Percentiles rank a stretch among this genome's conserved stretches.
Conservation (phyloP, 2,113 vertebrate genomes). For the Picathartes gymnocephalus region DNA sequence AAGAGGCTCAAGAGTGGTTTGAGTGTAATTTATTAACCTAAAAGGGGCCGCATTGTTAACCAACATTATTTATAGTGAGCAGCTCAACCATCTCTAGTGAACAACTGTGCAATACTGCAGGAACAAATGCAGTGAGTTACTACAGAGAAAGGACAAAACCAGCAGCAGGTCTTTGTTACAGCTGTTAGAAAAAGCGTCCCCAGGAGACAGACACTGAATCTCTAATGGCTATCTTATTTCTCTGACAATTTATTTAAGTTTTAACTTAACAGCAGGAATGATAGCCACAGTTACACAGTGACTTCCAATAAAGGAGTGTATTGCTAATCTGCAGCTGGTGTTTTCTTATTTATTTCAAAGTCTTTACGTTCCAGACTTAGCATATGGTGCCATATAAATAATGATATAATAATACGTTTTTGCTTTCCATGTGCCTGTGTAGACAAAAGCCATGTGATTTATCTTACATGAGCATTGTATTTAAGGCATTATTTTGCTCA, state of each 20-base stretch:
- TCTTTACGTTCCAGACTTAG: constrained; percentile 59
- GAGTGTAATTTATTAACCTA: constrained; percentile 35
- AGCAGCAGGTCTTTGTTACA: constrained; percentile 59
- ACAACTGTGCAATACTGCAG: constrained; percentile 39
- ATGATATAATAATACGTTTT: constrained; percentile 60
- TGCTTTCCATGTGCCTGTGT: constrained; percentile 18
- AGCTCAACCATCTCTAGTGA: constrained; percentile 11
- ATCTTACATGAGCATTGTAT: constrained; percentile 24
- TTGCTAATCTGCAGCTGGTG: constrained; percentile 59
- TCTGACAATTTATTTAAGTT: constrained; percentile 65
- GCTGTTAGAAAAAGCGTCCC: constrained; percentile 53
- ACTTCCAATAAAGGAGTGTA: constrained; percentile 44
- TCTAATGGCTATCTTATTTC: constrained; percentile 64
- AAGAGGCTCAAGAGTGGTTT: constrained; percentile 10
- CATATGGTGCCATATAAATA: constrained; percentile 68
- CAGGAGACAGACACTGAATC: constrained; percentile 61
- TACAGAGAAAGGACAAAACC: constrained; percentile 42
- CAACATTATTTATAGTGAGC: constrained; percentile 51
- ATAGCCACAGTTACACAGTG: constrained; percentile 48
- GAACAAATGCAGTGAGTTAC: constrained; percentile 59
- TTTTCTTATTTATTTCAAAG: constrained; percentile 65
- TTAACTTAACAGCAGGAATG: constrained; percentile 61
- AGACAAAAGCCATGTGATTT: constrained; percentile 41
- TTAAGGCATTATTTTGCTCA: constrained; percentile 47
- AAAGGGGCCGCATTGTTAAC: constrained; percentile 30